phyloP scores from a whole-genome alignment of 2,113 vertebrate species.

The Nannobrachium achirus region DNA sequence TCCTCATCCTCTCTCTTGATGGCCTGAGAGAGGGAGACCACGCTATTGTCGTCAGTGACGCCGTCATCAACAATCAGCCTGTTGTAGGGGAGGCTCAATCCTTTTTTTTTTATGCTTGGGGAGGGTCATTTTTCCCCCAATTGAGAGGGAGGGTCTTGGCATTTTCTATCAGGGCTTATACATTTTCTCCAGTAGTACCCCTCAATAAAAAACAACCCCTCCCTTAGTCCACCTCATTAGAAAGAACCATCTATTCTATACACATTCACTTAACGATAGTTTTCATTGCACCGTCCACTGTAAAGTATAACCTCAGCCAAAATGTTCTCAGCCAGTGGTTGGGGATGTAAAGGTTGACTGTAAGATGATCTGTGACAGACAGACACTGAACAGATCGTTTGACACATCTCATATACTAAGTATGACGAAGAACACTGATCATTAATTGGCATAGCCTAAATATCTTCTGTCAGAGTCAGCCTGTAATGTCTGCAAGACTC shows the following conservation, averaged over 20 bases:
- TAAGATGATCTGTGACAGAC: conserved; percentile 27
- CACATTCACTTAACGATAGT: background rate
- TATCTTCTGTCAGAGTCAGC: conserved; percentile 16
- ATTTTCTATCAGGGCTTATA: too few species aligned
- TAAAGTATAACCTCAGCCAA: background rate
- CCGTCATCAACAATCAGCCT: too few species aligned
- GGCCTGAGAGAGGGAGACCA: too few species aligned
- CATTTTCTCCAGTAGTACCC: too few species aligned
- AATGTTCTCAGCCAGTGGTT: background rate
- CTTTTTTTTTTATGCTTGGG: too few species aligned
- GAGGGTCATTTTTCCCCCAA: too few species aligned
- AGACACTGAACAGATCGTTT: background rate
- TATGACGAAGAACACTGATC: conserved; percentile 13
- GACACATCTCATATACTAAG: background rate
- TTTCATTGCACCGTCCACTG: background rate
- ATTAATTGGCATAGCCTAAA: conserved; percentile 23
- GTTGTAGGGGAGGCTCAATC: too few species aligned
- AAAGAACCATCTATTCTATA: conserved; percentile 14
- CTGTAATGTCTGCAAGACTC: background rate
- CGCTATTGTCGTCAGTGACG: too few species aligned
- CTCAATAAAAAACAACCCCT: too few species aligned
- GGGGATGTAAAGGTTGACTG: conserved; percentile 14
- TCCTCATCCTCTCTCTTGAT: too few species aligned
- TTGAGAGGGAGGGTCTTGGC: too few species aligned
- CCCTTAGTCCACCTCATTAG: conserved; percentile 66